A percentile compares a stretch with the other conserved stretches of the same genome.
phyloP scores from a whole-genome alignment of 2,113 vertebrate genomes.

The Pteropus alecto region DNA sequence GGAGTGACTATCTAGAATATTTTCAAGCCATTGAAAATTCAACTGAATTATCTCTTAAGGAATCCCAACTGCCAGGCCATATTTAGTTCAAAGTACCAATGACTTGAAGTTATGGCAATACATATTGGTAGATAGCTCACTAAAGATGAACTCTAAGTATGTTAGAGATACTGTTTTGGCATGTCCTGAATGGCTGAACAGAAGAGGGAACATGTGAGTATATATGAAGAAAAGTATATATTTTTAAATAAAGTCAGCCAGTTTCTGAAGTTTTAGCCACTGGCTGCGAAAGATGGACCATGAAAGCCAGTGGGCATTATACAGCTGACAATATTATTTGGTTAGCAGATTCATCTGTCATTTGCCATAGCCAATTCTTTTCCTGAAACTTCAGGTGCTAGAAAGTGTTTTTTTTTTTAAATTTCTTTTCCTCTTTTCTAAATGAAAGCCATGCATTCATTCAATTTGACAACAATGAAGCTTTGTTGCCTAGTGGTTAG shows the following conservation, averaged over 20 bases:
- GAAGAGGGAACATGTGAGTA: background rate
- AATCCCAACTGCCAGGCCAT: constrained; percentile 51
- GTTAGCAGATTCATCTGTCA: background rate
- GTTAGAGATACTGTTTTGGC: constrained; percentile 32
- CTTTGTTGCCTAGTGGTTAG: constrained; percentile 53
- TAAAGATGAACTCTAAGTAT: constrained; percentile 51
- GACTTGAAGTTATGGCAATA: constrained; percentile 50
- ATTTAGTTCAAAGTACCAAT: constrained; percentile 42
- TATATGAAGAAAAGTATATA: background rate
- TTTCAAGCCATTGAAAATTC: constrained; percentile 60
- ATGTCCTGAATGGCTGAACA: background rate
- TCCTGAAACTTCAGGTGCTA: constrained; percentile 51
- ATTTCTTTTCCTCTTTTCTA: background rate
- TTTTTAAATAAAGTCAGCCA: background rate
- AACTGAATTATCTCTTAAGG: constrained; percentile 57
- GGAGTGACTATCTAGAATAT: constrained; percentile 52
- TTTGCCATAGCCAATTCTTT: constrained; percentile 57
- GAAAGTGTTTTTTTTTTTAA: background rate
- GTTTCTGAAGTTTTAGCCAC: background rate
- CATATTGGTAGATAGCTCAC: constrained; percentile 44
- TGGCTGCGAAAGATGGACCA: background rate
- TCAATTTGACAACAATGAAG: constrained; percentile 64
- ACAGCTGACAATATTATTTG: constrained; percentile 33
- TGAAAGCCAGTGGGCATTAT: background rate
- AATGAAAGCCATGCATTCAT: constrained; percentile 53